Conservation (phyloP, 1,140 invertebrate genomes). For the Formica selysi region DNA sequence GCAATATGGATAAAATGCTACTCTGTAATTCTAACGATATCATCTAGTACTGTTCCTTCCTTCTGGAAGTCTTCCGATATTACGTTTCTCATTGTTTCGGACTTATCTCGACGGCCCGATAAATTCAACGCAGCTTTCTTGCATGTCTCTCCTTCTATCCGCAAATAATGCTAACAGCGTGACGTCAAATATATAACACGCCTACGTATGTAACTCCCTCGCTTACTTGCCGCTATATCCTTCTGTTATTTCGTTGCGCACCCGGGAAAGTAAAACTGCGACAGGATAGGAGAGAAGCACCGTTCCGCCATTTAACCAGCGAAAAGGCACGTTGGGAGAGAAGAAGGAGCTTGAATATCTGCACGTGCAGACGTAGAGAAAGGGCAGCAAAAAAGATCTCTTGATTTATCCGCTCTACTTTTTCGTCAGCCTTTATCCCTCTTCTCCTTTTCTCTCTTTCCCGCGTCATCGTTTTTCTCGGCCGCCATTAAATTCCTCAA, state of each 20-base stretch:
- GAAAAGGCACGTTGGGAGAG: conserved; percentile 69
- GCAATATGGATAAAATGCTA: conserved; percentile 12
- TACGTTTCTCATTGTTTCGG: conserved; percentile 41
- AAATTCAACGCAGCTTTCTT: conserved; percentile 26
- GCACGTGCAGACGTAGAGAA: conserved; percentile 65
- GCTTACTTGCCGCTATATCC: conserved; percentile 16
- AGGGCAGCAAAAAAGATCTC: conserved; percentile 54
- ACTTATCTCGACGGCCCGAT: conserved; percentile 7
- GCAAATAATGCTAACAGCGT: conserved; percentile 74
- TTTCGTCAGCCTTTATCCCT: conserved; percentile 34
- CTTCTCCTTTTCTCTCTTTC: conserved; percentile 42
- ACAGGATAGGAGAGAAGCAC: conserved; percentile 71
- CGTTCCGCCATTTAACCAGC: conserved; percentile 70
- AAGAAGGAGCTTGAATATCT: conserved; percentile 55
- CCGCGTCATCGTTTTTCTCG: conserved; percentile 26
- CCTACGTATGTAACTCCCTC: conserved; percentile 69
- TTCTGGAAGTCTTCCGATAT: conserved; percentile 46
- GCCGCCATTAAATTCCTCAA: conserved; percentile 53
- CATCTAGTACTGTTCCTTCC: not conserved
- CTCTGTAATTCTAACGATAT: conserved; percentile 53
- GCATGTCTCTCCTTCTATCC: conserved; percentile 22
- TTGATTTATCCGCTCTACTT: conserved; percentile 50
- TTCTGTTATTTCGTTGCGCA: conserved; percentile 73
- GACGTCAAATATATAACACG: conserved; percentile 77
- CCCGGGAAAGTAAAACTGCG: conserved; percentile 75